These are phyloP conservation scores for Villa cingulata DNA, from an alignment of 2,888 invertebrate genomes.

Conservation along the genomic window DNA sequence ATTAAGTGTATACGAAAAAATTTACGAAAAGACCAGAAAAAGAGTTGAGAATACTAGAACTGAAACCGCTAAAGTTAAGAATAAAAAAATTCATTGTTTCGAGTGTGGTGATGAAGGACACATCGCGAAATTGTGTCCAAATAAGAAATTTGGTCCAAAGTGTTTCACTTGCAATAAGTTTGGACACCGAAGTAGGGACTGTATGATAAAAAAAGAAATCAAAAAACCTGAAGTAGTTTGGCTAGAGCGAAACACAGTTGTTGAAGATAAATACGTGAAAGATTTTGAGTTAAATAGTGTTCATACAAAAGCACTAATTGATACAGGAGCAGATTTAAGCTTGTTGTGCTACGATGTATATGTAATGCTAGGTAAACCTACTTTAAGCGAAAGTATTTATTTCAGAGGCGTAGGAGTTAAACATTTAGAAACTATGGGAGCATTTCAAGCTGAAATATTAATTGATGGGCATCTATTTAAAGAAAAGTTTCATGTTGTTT, in stretches of 20 bases:
- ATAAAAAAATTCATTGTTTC: not conserved
- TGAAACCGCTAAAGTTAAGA: not conserved
- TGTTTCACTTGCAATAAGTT: constrained; percentile 22
- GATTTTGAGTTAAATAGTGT: too few species aligned
- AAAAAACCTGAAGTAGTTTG: too few species aligned
- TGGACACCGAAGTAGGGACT: constrained; percentile 16
- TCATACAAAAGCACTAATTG: not conserved
- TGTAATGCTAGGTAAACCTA: not conserved
- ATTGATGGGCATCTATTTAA: too few species aligned
- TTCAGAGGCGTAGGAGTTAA: too few species aligned
- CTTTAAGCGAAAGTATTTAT: too few species aligned
- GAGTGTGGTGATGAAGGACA: too few species aligned
- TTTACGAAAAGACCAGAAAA: not conserved
- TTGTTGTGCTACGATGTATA: not conserved
- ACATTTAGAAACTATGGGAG: too few species aligned
- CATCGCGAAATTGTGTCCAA: not conserved
- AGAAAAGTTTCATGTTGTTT: too few species aligned
- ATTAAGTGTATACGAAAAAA: constrained; percentile 1
- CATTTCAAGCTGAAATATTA: too few species aligned
- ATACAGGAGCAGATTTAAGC: not conserved
- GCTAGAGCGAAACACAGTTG: too few species aligned
- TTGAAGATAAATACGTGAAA: not conserved
- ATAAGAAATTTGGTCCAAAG: constrained; percentile 18
- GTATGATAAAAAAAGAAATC: too few species aligned
- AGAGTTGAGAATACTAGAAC: not conserved